Base-by-base conservation (phyloP, 2,797 vertebrate species). In the Siniperca scherzeri region DNA sequence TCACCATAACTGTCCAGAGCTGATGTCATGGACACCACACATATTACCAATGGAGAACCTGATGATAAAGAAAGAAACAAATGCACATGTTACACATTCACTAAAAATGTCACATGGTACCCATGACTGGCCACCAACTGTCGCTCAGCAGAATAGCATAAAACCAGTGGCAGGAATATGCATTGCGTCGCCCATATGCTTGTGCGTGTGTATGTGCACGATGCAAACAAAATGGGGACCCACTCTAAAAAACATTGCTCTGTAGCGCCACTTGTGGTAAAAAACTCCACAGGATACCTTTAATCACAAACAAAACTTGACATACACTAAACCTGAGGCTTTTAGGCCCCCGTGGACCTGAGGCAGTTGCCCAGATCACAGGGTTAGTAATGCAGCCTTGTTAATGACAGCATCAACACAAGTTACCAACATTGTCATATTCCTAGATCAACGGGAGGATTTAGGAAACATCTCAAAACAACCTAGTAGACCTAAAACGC, bases 31-130 rank as follows among this genome's bases (percentile, higher is more conserved):
- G 98, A 98, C 70, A 98, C 94, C 14, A 96, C 82, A 42, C 98
- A 99, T 74, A 99, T 97, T 74, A 98, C 83, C 64, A 99, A 76
- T 0, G 98, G 97, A 78, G 95, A 97, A 16, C 98, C 98, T 99
- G 92, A 50, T 7, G 7, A 78, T 25, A 69, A 48, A 70, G 52
- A 77, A 73, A 88, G 17, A 86, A 55, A 74, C 9, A 44, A 67
- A 87, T 22, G 75, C 77, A 79, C 21, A 53, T 57, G 75, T 87
- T 82, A 78, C 27, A 66, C 14, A 70, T 65, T 67, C 11, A 81
- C 44, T 50, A 16, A 66, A 67, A 36, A 78, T 57, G 61, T 44
- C 65, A 77, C 38, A 69, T 10, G 27, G 2, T 27, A 27, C 2
- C 27, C 27, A 27, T 27, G 27, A 27, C 27, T 27, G 27, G 13